Base-by-base conservation (phyloP, 2,797 vertebrate species). In the Denticeps clupeoides region DNA sequence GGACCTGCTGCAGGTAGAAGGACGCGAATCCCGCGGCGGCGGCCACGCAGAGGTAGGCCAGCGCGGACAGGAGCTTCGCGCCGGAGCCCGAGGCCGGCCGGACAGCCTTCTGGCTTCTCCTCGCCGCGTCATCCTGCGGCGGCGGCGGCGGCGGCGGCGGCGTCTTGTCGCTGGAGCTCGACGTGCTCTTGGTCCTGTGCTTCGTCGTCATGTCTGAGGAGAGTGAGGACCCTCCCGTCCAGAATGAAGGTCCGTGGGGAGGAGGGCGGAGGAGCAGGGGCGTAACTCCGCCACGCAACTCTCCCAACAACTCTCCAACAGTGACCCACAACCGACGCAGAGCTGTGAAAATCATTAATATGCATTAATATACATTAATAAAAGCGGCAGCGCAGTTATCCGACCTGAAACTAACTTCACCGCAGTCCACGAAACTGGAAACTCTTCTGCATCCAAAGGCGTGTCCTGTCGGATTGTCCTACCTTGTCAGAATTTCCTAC, bases 181-280 rank as follows among this genome's bases (percentile, higher is more conserved):
- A 32, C 55, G 24, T 65, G 71, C 1, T 74, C 73, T 82, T 86
- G 2, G 68, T 63, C 51, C 74, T 67, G 63, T 76, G 76, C 53
- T 75, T 86, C 4, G 65, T 62, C 2, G 80, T 66, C 78, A 85
- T 83, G 4, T 21, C 70, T 42, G 32, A n/a, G n/a, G n/a, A n/a
- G n/a, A n/a, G n/a, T n/a, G n/a, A n/a, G n/a, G n/a, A n/a, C 12
- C 13, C 44, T 18, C 13, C 13, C 12, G 9, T 9, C 16, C 5
- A 38, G 21, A 13, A 13, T 22, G 49, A 24, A 61, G 49, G 13
- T 16, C 54, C 47, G 7, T 12, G 2, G 16, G 72, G 74, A 47
- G 45, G 62, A 65, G 74, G 68, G 69, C 70, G 65, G 63, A 55
- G 64, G n/a, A n/a, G n/a, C n/a, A n/a, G n/a, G n/a, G n/a, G n/a